Evolutionary conservation across 2,113 vertebrate species (phyloP), one percentile per base, ranked within the genome.

Genomic region (Epinephelus moara): DNA sequence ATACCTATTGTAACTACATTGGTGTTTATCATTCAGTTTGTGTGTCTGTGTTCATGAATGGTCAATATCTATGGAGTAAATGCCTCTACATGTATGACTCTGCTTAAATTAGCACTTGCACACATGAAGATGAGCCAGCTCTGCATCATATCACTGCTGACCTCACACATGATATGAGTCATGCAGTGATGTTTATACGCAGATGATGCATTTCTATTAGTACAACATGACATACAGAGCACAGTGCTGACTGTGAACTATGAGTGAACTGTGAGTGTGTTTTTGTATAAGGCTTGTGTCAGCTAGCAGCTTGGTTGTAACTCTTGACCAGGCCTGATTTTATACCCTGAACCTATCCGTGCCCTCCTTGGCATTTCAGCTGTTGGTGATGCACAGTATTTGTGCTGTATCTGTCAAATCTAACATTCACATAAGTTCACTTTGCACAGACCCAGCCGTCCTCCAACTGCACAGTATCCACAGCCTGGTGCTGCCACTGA

Each of bases 201-300:
- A 21, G 8, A 61, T 4, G 56, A 21, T 14, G 23, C 27, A 15
- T 7, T 15, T 14, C 6, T 37, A 40, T 25, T 3, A 14, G 60
- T 25, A 47, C 21, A 37, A 50, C 66, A 19, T 18, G 37, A 76
- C 27, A 19, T 17, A 53, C 7, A 56, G 37, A 61, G 60, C 69
- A 77, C 45, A 55, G 27, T 40, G 55, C 3, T 62, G 33, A 82
- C 53, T 60, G 55, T 61, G 33, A 66, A 60, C 42, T n/a, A 47
- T 55, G 53, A 75, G 53, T 63, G 33, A 64, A 64, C 50, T 23
- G 27, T 55, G 57, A 74, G 57, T 59, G 70, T 56, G 49, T 80
- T 13, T 33, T 74, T 70, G 63, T 66, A 47, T 27, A 52, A 61
- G 33, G 6, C 57, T 75, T 4, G 5, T 60, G 42, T 63, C 70